These are phyloP conservation scores for Nanger granti DNA, from an alignment of 2,113 vertebrate species.

Conservation along the genomic window DNA sequence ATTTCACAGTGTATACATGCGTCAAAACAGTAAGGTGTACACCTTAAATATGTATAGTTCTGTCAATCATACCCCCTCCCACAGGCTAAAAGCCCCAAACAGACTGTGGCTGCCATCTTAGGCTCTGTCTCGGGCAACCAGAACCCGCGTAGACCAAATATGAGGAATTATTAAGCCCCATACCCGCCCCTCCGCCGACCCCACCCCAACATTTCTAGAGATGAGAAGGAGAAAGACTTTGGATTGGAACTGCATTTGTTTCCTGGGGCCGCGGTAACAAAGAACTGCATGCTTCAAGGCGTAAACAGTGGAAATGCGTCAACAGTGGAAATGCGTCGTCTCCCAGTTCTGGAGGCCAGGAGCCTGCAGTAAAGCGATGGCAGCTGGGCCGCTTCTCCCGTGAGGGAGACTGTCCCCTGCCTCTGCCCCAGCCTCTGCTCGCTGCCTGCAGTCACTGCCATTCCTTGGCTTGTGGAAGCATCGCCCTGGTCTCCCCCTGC, in stretches of 20 bases:
- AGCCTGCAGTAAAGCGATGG: background rate
- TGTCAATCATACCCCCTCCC: background rate
- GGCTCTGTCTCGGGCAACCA: background rate
- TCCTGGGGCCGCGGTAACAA: background rate
- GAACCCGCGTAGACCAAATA: background rate
- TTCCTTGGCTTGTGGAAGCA: background rate
- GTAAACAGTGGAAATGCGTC: no score
- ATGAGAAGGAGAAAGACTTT: rapidly evolving
- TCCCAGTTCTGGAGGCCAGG: background rate
- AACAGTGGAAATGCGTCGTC: rapidly evolving
- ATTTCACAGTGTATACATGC: background rate
- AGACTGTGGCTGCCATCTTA: background rate
- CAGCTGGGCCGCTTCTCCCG: rapidly evolving
- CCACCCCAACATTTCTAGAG: background rate
- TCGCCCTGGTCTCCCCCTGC: background rate
- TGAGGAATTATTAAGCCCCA: no score
- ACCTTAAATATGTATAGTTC: background rate
- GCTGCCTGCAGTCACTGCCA: rapidly evolving
- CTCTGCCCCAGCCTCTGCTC: no score
- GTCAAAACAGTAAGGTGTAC: background rate
- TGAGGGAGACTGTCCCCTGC: background rate
- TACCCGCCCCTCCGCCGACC: background rate
- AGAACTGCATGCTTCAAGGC: rapidly evolving
- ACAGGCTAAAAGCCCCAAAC: background rate
- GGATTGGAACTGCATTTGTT: rapidly evolving